Base-by-base conservation (phyloP, 30 jellyfish, hydroid and myxozoan species). In the Turritopsis rubra region DNA sequence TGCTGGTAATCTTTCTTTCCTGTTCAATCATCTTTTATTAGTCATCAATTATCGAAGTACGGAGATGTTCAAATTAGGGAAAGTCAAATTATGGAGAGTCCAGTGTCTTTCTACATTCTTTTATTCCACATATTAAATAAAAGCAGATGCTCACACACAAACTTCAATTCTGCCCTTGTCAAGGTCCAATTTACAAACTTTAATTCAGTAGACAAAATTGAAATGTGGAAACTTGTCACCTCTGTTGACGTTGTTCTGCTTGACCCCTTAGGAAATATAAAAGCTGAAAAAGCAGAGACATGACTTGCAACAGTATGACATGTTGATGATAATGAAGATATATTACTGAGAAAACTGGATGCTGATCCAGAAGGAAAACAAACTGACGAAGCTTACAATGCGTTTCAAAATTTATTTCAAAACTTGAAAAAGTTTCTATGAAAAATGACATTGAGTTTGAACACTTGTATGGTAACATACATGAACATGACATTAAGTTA, bases 401-500 rank as follows among this genome's bases (percentile, higher is more conserved):
- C 73, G 21, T 60, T 23, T 60, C 73, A 23, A 60, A 60, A 60
- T 60, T 60, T 0, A 60, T 60, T 60, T 60, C 19, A 60, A 60
- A 60, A 60, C 0, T 60, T 21, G 73, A 60, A 60, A 60, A 60
- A 21, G 21, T 72, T 21, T 18, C 75, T 21, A 75, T 75, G 75
- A 75, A 28, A 18, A 73, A 75, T 23, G 27, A 21, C 16, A 75
- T 75, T 0, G 84, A 21, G 52, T 75, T 21, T 23, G 84, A 75
- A 75, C 84, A 75, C 52, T 75, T 75, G 75, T 75, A 20, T 18
- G 18, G 75, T 23, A 0, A 28, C 0, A 75, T 75, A 73, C 18
- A 29, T 75, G 84, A 75, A 27, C 84, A 75, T 75, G 84, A 28
- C 21, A 75, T 75, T 18, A 75, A 75, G 30, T 28, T 75, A 18